Evolutionary conservation across 2,888 invertebrate genomes (phyloP).

Genomic region (Pecten maximus): DNA sequence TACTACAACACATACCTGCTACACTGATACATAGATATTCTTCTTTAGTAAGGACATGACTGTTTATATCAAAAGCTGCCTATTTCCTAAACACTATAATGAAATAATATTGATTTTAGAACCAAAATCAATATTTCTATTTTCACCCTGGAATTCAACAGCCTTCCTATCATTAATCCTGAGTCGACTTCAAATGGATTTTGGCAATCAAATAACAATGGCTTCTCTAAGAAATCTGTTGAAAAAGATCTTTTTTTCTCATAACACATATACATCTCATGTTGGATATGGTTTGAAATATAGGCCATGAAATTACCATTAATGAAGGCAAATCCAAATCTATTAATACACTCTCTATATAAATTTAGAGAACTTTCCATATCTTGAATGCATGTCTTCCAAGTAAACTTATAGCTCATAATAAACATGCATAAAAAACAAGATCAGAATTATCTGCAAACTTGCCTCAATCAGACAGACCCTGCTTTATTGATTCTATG

Average conservation of each 20-base stretch:
- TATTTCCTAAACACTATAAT: neutral
- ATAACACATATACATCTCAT: neutral
- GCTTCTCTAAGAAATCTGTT: neutral
- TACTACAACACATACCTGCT: too few species aligned
- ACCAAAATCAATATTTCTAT: neutral
- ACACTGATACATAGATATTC: neutral
- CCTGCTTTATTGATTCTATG: too few species aligned
- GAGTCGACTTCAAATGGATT: neutral
- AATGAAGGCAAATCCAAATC: neutral
- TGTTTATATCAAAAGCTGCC: neutral
- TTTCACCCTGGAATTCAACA: neutral
- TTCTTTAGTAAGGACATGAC: neutral
- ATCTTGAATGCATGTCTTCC: too few species aligned
- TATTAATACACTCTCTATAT: too few species aligned
- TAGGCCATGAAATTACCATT: neutral
- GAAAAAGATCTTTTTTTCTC: neutral
- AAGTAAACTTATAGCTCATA: too few species aligned
- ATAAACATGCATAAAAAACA: too few species aligned
- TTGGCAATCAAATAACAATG: neutral
- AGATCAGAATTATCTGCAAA: too few species aligned
- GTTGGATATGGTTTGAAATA: neutral
- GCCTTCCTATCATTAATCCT: neutral
- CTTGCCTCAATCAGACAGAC: too few species aligned
- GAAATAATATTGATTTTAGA: neutral
- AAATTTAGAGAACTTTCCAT: too few species aligned